Evolutionary conservation across 2,888 invertebrate species (phyloP), one percentile per base, ranked within the genome.

Genomic region (Poecilobothrus nobilitatus): DNA sequence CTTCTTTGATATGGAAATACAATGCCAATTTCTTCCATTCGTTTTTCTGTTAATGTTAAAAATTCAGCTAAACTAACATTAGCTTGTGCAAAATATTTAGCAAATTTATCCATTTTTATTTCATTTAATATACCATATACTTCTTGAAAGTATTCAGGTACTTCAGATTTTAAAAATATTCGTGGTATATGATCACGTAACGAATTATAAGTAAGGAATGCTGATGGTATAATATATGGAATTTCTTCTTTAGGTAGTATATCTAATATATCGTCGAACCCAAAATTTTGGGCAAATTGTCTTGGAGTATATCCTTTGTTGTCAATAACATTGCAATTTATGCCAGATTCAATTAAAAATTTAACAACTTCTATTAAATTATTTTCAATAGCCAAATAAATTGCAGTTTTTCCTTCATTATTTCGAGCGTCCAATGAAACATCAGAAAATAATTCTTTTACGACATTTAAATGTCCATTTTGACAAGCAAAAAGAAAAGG

Each of bases 61-160:
- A 82, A 82, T 61, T 81, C 75, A 8, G 73, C 73, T 33, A 82
- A 73, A 12, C 78, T 76, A 10, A 76, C 71, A 34, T 72, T 72
- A 33, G 76, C 75, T 41, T 77, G 75, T 2, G 79, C 79, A 70
- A 82, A 81, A 70, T 76, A 68, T 34, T 78, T 74, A 20, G 78
- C 53, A 71, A 75, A 73, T 18, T 71, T 71, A 0, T 75, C 73
- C 76, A 79, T 76, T 53, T 74, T 71, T 15, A 81, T 73, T 0
- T 77, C 74, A 2, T 70, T 20, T 1, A 82, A 72, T 65, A 82
- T 79, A 9, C 69, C 37, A 63, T 76, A 73, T 1, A 82, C 73
- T 66, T 82, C 81, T 70, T 78, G 82, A 72, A 81, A 81, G 71
- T 81, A 82, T 70, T 80, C 80, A 0, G 81, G 81, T 8, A 79